Base-by-base conservation (phyloP, 2,113 vertebrate species). In the Corythornis vintsioides region DNA sequence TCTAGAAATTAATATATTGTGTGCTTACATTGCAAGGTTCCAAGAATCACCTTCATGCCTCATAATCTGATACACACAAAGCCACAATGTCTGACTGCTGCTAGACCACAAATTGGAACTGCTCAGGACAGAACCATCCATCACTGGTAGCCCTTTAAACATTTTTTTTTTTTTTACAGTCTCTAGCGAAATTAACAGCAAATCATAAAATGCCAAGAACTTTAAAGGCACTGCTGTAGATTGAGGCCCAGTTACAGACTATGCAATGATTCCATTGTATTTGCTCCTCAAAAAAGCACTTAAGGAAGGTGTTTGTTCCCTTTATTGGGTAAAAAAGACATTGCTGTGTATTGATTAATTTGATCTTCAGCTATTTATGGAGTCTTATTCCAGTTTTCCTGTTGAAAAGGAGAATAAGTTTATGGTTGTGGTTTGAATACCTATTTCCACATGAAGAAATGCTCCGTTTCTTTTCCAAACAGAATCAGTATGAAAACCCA, bases 21-120 rank as follows among this genome's bases (percentile, higher is more conserved):
- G 38, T 93, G 92, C 96, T 97, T 94, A 89, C 24, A 28, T 72
- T 86, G 92, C 92, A 96, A 85, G 71, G 43, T 94, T 93, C 55
- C 70, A 92, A 67, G 74, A 96, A 92, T 93, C 82, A 96, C 96
- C 95, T 96, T 97, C 92, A 96, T 93, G 94, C 95, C 74, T 92
- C 2, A 2, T 93, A 65, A 89, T 83, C 60, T 7, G 5, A 82
- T 2, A 10, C 78, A 95, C 29, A 86, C 70, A 94, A 78, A 94
- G 61, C 65, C 19, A 55, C 90, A 95, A 80, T 38, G 35, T 80
- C 56, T 1, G 0, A 70, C 83, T 66, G 52, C 64, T 77, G 38
- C 70, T 81, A 65, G 73, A 93, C 69, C 70, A 85, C 26, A 45
- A 55, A 90, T 50, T 86, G 89, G 75, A 96, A 97, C 89, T 73